Evolutionary conservation across 2,888 invertebrate genomes (phyloP), one percentile per base, ranked within the genome.

Genomic region (Caenorhabditis drosophilae): DNA sequence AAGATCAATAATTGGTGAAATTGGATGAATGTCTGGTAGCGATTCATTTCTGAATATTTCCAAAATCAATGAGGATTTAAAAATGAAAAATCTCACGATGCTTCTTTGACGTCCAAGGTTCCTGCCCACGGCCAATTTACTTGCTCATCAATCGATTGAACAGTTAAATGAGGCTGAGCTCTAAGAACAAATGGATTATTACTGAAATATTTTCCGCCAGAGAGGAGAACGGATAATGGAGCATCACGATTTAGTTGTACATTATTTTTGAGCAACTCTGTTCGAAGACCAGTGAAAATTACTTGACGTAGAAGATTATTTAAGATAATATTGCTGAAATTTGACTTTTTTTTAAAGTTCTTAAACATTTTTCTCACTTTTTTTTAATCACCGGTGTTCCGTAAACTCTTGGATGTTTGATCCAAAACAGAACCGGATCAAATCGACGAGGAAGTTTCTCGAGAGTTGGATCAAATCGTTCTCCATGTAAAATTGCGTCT

Each of bases 351-450:
- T 18, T 12, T 36, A 20, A n/a, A 26, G 12, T 42, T 20, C 16
- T n/a, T 20, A 26, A 25, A 12, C 25, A 41, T 44, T 35, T 22
- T 38, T n/a, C 70, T 22, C 11, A 82, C 81, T 76, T 76, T 75
- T 75, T 73, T 50, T 76, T 80, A 20, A 73, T 35, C 15, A 79
- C 79, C 1, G 82, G 81, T 12, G 78, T 78, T 44, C 82, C 82
- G 52, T 77, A 72, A 15, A 79, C 60, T 27, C 73, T 49, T 1
- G 62, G 58, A 47, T 81, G 79, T 4, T 54, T 64, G 15, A 72
- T 50, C 82, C 82, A 82, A 55, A 83, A 82, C 34, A 82, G 49
- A n/a, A 83, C 67, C 7, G 81, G 81, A 67, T 82, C 82, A 50
- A 76, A 77, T 23, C 77, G 56, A 2, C 46, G 48, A 9, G 78